phyloP scores from a whole-genome alignment of 92 coral and sea anemone species.

The Zoanthus solanderi region DNA sequence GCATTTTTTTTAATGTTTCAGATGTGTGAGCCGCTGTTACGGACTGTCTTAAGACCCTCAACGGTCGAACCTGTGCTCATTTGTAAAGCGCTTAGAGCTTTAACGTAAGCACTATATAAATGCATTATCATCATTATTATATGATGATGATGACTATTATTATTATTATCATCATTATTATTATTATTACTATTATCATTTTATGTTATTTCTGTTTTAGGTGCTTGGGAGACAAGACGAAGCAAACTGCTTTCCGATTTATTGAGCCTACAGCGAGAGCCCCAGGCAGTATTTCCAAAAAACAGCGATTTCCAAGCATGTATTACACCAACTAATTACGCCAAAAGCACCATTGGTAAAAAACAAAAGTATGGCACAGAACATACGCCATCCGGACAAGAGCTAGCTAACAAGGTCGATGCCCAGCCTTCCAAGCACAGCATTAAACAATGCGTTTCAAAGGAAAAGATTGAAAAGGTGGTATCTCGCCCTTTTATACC shows the following conservation, averaged over 20 bases:
- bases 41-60: too few relatives aligned
- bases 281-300: constrained; percentile 67
- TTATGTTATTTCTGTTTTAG: not conserved
- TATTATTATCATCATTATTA: too few relatives aligned
- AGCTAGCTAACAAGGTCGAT: constrained; percentile 23
- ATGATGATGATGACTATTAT: too few relatives aligned
- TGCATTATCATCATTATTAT: too few relatives aligned
- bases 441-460: constrained; percentile 26
- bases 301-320: constrained; percentile 82
- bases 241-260: constrained; percentile 36
- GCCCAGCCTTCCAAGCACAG: constrained; percentile 1
- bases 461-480: constrained; percentile 43
- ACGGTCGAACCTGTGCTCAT: too few relatives aligned
- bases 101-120: too few relatives aligned
- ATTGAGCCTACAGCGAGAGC: constrained; percentile 51
- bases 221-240: constrained; percentile 31
- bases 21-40: too few relatives aligned
- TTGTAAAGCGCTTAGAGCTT: too few relatives aligned
- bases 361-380: constrained; percentile 33
- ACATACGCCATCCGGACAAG: not conserved
- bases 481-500: constrained; percentile 71
- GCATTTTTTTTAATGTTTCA: too few relatives aligned
- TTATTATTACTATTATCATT: too few relatives aligned
- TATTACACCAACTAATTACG: constrained; percentile 78
- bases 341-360: constrained; percentile 70